A percentile compares a stretch with the other conserved stretches of the same genome.
Conservation (phyloP, 2,888 invertebrate genomes). For the Cantharis rufa region DNA sequence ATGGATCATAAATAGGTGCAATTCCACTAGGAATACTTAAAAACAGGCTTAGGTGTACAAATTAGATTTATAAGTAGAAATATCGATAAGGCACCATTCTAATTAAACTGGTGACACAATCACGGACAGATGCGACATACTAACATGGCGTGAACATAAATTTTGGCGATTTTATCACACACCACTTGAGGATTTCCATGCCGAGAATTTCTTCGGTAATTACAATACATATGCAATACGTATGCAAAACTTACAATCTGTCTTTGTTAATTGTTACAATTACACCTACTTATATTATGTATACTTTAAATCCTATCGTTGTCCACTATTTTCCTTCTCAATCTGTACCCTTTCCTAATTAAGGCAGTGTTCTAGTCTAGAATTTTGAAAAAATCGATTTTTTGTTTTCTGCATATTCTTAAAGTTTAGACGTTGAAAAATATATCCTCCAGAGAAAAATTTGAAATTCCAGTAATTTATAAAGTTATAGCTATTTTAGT, state of each 20-base stretch:
- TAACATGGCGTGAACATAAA: slow-evolving; percentile 45
- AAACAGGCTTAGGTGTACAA: background rate
- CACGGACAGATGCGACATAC: slow-evolving; percentile 47
- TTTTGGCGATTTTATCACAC: slow-evolving; percentile 42
- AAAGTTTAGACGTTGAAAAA: too few species aligned
- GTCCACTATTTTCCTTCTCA: background rate
- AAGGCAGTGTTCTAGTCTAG: too few species aligned
- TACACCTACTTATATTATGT: background rate
- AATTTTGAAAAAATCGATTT: too few species aligned
- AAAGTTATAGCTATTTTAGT: too few species aligned
- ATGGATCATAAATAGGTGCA: slow-evolving; percentile 4
- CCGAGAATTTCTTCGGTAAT: background rate
- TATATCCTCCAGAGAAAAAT: too few species aligned
- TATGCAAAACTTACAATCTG: background rate
- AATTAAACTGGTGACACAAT: slow-evolving; percentile 52
- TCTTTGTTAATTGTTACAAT: background rate
- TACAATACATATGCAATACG: background rate
- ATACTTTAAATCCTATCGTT: background rate
- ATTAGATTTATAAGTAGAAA: slow-evolving; percentile 3
- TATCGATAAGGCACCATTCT: slow-evolving; percentile 44
- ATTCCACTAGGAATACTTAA: background rate
- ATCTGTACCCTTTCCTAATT: background rate
- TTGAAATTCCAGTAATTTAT: too few species aligned
- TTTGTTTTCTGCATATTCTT: too few species aligned
- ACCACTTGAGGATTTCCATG: slow-evolving; percentile 41